Evolutionary conservation across 2,888 invertebrate genomes (phyloP).

Genomic region (Halictus ligatus): DNA sequence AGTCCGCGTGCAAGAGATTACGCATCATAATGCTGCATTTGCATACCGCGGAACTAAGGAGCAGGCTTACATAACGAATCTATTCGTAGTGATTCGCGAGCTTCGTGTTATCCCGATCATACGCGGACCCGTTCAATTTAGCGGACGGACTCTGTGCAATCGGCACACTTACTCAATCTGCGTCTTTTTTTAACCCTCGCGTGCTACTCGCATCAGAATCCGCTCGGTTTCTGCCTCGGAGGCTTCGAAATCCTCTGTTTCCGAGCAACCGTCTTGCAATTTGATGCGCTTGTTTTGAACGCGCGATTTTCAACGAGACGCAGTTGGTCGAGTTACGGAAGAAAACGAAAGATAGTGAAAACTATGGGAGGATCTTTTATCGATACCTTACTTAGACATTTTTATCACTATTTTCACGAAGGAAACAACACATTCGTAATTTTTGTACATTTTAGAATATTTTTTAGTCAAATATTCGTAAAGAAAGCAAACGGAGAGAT

Average conservation of each 20-base stretch:
- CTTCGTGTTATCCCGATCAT: conserved; percentile 13
- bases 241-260: background rate
- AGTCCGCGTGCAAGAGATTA: conserved; percentile 1
- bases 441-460: too few species aligned
- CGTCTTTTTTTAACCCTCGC: background rate
- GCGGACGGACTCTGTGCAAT: background rate
- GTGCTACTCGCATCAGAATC: background rate
- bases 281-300: too few species aligned
- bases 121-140: conserved; percentile 1
- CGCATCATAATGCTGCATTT: conserved; percentile 11
- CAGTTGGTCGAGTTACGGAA: too few species aligned
- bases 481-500: too few species aligned
- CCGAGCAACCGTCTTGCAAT: too few species aligned
- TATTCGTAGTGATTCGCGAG: conserved; percentile 14
- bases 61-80: conserved; percentile 12
- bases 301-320: too few species aligned
- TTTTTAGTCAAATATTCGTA: too few species aligned
- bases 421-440: too few species aligned
- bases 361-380: too few species aligned
- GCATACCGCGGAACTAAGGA: conserved; percentile 12
- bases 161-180: background rate
- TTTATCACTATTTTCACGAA: too few species aligned
- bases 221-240: background rate
- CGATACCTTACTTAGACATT: too few species aligned
- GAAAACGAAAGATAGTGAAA: too few species aligned